These are phyloP conservation scores for Australoheros scitulus DNA, from an alignment of 2,113 vertebrate genomes.

Conservation along the genomic window DNA sequence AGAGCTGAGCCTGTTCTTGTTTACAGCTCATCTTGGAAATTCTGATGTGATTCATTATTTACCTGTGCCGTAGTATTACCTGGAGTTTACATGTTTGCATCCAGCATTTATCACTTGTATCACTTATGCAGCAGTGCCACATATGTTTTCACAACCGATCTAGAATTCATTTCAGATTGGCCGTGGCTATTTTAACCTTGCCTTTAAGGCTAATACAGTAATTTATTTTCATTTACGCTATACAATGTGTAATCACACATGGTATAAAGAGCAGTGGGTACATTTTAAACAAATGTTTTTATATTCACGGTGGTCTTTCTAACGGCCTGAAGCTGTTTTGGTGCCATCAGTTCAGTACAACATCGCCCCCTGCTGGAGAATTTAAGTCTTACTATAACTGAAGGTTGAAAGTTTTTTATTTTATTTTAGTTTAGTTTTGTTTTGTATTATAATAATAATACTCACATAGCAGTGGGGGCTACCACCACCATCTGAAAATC, in stretches of 20 bases:
- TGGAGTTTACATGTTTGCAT: background rate
- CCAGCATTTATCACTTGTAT: background rate
- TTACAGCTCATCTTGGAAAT: background rate
- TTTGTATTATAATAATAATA: background rate
- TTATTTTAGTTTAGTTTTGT: background rate
- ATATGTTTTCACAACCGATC: background rate
- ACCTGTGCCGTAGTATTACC: background rate
- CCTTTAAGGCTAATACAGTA: background rate
- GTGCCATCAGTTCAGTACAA: conserved; percentile 22
- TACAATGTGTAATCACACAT: background rate
- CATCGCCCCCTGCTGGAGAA: conserved; percentile 59
- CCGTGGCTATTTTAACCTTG: background rate
- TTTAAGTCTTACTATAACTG: background rate
- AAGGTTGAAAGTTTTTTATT: background rate
- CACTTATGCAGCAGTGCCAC: background rate
- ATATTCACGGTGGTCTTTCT: background rate
- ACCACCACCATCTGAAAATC: background rate
- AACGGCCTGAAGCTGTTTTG: background rate
- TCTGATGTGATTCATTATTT: background rate
- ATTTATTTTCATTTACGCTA: background rate
- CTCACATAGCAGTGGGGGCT: background rate
- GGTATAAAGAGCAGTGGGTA: background rate
- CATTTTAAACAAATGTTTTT: background rate
- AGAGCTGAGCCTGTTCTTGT: background rate
- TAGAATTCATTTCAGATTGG: background rate